Evolutionary conservation across 2,888 invertebrate species (phyloP).

Genomic region (Acanthopleura granulata): DNA sequence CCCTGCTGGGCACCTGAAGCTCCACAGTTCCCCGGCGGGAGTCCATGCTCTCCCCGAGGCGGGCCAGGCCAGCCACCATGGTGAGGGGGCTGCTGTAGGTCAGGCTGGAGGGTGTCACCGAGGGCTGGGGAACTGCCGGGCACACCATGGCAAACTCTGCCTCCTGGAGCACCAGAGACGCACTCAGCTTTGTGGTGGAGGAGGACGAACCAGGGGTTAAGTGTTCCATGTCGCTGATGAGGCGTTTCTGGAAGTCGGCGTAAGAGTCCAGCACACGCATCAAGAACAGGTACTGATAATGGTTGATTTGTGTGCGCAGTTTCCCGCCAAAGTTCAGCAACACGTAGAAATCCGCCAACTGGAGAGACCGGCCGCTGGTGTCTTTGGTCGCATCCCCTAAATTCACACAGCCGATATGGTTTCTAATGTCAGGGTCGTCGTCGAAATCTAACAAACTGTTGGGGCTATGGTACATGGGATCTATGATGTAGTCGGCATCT

Average conservation of each 20-base stretch:
- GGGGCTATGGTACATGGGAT: neutral
- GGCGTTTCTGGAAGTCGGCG: slow-evolving; percentile 51
- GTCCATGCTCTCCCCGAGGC: slow-evolving; percentile 4
- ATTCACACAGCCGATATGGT: neutral
- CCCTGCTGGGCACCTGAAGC: neutral
- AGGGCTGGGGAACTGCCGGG: slow-evolving; percentile 34
- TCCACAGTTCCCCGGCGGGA: slow-evolving; percentile 5
- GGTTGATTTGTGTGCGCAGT: slow-evolving; percentile 91
- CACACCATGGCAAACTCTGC: slow-evolving; percentile 85
- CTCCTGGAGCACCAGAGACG: slow-evolving; percentile 85
- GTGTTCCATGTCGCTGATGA: slow-evolving; percentile 72
- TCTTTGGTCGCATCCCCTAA: neutral
- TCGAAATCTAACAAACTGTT: neutral
- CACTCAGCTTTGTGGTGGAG: slow-evolving; percentile 28
- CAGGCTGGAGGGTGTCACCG: slow-evolving; percentile 3
- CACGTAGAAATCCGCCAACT: slow-evolving; percentile 77
- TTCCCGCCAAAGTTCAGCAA: slow-evolving; percentile 86
- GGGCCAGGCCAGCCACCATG: neutral
- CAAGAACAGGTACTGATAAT: slow-evolving; percentile 92
- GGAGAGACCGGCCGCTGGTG: neutral
- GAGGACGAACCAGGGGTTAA: slow-evolving; percentile 67
- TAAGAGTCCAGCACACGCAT: slow-evolving; percentile 85
- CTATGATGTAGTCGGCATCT: neutral
- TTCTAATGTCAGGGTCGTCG: neutral
- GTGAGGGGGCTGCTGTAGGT: slow-evolving; percentile 19